Evolutionary conservation across 37 sponge, comb jelly and placozoan species (phyloP), one percentile per base, ranked within the genome.

Genomic region (Aphrocallistes beatrix): DNA sequence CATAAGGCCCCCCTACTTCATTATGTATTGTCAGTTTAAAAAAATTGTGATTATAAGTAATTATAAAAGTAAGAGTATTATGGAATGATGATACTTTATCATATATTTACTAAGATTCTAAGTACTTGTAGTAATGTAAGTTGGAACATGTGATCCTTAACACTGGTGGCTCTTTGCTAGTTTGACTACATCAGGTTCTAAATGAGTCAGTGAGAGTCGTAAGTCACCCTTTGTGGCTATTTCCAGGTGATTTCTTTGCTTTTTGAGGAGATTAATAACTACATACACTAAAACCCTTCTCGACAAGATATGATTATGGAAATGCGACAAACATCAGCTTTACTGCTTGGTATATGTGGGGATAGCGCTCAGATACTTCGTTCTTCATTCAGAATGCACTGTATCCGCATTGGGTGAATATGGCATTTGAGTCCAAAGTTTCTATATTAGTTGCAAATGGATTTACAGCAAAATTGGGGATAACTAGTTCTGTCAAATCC

Each of bases 351-450:
- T 42, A 42, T 42, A 42, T 42, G 45, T 13, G 45, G 6, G 45
- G 45, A 42, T 42, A 42, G n/a, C 75, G 75, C 34, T 60, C 75
- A 60, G 75, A 60, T 21, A 60, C 75, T 60, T 60, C 75, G 28
- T 60, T 60, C 21, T 13, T 60, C 75, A 60, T 60, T n/a, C n/a
- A n/a, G n/a, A n/a, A n/a, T n/a, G n/a, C n/a, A n/a, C n/a, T n/a
- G n/a, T n/a, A n/a, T n/a, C 75, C 75, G 21, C 8, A 19, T 60
- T 32, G 75, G 75, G 75, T 3, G 21, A 60, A 19, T 60, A 21
- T 13, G 75, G 34, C 75, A 60, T 13, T 60, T 60, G 21, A 6
- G 34, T 60, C 75, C 75, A 60, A 3, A 60, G 75, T 60, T 60
- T 3, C 75, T 3, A 60, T 60, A 60, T 60, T 60, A 6, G 75